These are phyloP conservation scores for Frieseomelitta varia DNA, from an alignment of 1,140 invertebrate genomes.

Conservation along the genomic window DNA sequence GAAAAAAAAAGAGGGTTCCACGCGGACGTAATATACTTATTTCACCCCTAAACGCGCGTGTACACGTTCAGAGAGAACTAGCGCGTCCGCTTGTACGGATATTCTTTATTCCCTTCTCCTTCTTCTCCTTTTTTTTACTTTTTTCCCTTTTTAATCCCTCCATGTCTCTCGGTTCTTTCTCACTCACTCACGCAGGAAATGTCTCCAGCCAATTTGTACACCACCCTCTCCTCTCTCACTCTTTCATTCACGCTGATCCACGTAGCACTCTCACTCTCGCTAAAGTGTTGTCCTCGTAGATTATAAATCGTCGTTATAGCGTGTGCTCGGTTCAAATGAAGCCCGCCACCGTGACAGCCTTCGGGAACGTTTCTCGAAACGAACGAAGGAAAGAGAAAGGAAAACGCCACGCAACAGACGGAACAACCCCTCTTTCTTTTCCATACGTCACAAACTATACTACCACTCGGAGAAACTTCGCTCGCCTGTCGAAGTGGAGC, in stretches of 20 bases:
- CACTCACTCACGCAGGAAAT: not conserved
- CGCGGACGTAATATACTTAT: not conserved
- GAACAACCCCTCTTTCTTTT: not conserved
- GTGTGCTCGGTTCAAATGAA: slow-evolving; percentile 30
- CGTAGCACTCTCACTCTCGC: not conserved
- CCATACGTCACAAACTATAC: no score
- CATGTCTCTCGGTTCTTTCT: slow-evolving; percentile 18
- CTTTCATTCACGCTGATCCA: not conserved
- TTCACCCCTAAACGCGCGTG: not conserved
- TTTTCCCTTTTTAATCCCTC: slow-evolving; percentile 14
- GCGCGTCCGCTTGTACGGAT: not conserved
- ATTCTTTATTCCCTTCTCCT: slow-evolving; percentile 8
- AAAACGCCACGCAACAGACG: not conserved
- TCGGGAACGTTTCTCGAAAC: not conserved
- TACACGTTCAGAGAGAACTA: not conserved
- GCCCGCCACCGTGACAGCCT: not conserved
- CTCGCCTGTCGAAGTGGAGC: not conserved
- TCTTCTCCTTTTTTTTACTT: slow-evolving; percentile 26
- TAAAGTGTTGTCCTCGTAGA: not conserved
- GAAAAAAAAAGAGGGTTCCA: slow-evolving; percentile 21
- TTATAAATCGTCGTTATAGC: not conserved
- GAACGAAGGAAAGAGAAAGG: not conserved
- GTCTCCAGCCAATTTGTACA: not conserved
- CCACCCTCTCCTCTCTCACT: not conserved
- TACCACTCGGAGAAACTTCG: not conserved